A percentile compares a stretch with the other conserved stretches of the same genome.
phyloP scores from a whole-genome alignment of 2,888 invertebrate species.

The Tipula helvola region DNA sequence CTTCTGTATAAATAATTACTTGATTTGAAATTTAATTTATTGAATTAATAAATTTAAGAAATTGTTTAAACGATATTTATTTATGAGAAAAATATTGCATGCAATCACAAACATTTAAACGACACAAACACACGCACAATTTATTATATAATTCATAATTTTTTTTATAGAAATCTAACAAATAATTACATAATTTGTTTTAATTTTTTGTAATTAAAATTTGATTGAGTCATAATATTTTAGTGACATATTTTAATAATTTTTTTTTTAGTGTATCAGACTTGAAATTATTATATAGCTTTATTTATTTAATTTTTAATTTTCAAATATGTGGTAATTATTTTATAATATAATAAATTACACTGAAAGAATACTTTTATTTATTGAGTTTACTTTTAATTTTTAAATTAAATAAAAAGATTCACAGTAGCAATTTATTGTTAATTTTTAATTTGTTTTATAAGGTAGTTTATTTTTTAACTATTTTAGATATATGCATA shows the following conservation, averaged over 20 bases:
- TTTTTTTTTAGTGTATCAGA: not conserved
- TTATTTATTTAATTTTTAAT: not conserved
- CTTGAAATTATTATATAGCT: not conserved
- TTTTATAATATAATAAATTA: not conserved
- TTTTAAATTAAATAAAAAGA: not conserved
- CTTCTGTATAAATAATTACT: not conserved
- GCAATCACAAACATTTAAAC: not conserved
- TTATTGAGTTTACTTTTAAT: not conserved
- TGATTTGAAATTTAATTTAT: not conserved
- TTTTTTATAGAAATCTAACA: not conserved
- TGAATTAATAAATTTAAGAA: not conserved
- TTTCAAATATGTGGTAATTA: not conserved
- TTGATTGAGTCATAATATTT: not conserved
- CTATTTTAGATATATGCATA: not conserved
- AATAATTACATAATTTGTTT: not conserved
- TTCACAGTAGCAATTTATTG: not conserved
- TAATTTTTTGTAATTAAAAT: not conserved
- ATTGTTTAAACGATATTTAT: not conserved
- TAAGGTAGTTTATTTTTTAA: not conserved
- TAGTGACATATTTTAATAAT: not conserved
- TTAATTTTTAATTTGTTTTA: not conserved
- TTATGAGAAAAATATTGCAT: not conserved
- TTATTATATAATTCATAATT: not conserved
- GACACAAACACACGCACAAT: not conserved
- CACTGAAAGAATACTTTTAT: not conserved